Conservation (phyloP, 2,797 vertebrate species). For the Falco columbarius region DNA sequence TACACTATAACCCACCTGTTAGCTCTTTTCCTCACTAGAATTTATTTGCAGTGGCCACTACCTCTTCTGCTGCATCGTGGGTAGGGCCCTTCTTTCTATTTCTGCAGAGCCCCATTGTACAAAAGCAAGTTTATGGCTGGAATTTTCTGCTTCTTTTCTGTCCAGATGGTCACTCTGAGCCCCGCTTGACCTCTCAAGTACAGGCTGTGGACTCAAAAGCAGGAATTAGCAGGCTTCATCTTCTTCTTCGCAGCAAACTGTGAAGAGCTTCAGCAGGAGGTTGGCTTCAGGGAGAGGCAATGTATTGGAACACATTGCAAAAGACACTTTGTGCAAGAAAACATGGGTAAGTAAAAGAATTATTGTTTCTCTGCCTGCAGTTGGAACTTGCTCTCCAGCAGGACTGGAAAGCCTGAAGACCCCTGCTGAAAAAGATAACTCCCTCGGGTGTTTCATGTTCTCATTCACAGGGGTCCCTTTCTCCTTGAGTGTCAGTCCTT, state of each 20-base stretch:
- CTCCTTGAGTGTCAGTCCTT: background rate
- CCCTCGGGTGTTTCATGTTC: background rate
- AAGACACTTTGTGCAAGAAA: background rate
- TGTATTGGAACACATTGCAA: background rate
- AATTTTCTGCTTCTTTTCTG: conserved; percentile 3
- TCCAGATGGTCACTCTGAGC: conserved; percentile 27
- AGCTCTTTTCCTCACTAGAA: background rate
- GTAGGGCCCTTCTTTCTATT: background rate
- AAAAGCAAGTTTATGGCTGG: background rate
- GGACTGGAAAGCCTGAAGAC: background rate
- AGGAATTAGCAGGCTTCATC: conserved; percentile 7
- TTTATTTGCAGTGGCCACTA: background rate
- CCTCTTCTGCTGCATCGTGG: background rate
- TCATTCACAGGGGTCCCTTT: background rate
- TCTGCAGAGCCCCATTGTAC: background rate
- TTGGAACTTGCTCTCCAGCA: background rate
- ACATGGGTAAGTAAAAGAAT: background rate
- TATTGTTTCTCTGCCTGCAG: background rate
- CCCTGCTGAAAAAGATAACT: background rate
- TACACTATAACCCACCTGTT: background rate
- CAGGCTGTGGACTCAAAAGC: background rate
- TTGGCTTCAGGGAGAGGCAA: conserved; percentile 52
- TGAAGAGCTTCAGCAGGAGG: conserved; percentile 50
- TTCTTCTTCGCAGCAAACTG: conserved; percentile 7
- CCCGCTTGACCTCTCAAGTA: conserved; percentile 3